Evolutionary conservation across 2,113 vertebrate genomes (phyloP).

Genomic region (Pleuronectes platessa): DNA sequence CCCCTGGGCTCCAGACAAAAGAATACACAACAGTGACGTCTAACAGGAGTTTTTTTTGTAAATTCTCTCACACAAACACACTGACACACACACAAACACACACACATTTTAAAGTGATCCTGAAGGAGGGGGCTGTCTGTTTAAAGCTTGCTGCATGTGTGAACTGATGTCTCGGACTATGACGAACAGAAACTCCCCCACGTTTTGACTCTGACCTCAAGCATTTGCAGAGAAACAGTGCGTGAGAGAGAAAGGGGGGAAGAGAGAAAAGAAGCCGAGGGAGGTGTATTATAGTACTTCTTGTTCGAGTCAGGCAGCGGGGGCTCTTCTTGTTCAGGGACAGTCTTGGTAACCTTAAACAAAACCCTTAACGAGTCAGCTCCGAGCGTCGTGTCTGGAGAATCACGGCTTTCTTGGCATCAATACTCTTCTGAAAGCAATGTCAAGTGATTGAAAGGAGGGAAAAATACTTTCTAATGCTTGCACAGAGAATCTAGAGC

Average conservation of each 20-base stretch:
- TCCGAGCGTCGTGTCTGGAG: conserved; percentile 18
- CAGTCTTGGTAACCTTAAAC: conserved; percentile 12
- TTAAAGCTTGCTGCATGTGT: conserved; percentile 36
- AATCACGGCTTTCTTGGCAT: conserved; percentile 33
- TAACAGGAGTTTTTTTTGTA: conserved; percentile 57
- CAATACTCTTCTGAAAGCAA: conserved; percentile 33
- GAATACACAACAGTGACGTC: conserved; percentile 75
- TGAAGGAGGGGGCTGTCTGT: conserved; percentile 48
- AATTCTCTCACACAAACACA: conserved; percentile 54
- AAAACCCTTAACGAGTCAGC: conserved; percentile 22
- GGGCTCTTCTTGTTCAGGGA: conserved; percentile 10
- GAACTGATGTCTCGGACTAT: conserved; percentile 33
- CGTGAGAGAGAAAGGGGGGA: conserved; percentile 5
- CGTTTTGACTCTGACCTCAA: conserved; percentile 67
- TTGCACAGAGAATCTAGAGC: conserved; percentile 29
- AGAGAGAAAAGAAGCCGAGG: conserved; percentile 43
- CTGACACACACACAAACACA: conserved; percentile 29
- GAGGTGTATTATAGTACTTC: conserved; percentile 53
- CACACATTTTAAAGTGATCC: conserved; percentile 55
- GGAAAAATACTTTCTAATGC: neutral
- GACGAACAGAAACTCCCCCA: conserved; percentile 52
- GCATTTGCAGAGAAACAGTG: conserved; percentile 47
- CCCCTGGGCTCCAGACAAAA: conserved; percentile 77
- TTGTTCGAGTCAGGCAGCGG: conserved; percentile 21
- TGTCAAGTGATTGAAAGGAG: conserved; percentile 13